A percentile compares a stretch with the other conserved stretches of the same genome.
These are phyloP conservation scores for Neoseiulus cucumeris DNA, from an alignment of 1,140 invertebrate species.

Conservation along the genomic window DNA sequence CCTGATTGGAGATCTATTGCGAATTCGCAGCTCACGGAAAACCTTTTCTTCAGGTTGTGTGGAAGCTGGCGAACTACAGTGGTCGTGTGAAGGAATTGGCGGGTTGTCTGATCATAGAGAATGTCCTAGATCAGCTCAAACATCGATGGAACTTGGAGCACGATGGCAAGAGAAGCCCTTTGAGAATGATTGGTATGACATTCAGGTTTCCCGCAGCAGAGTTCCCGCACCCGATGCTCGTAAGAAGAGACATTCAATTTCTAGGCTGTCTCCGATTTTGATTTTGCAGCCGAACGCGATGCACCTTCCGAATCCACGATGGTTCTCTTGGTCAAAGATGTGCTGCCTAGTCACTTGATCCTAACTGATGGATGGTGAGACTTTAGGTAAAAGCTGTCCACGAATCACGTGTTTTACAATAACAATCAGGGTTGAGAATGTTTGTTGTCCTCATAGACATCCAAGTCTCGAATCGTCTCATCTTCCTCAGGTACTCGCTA, in stretches of 20 bases:
- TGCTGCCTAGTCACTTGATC: not conserved
- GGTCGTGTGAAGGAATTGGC: not conserved
- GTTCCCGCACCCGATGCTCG: no score
- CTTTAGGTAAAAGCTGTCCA: no score
- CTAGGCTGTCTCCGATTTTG: not conserved
- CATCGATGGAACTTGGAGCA: not conserved
- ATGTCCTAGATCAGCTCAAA: not conserved
- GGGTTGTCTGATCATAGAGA: not conserved
- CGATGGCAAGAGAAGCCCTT: not conserved
- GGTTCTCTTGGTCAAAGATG: not conserved
- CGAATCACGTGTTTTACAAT: no score
- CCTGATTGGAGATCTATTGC: not conserved
- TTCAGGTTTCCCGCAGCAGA: not conserved
- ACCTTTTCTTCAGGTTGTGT: not conserved
- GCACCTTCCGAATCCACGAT: not conserved
- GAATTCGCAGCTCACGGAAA: no score
- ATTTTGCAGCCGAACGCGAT: slow-evolving; percentile 7
- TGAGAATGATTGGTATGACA: not conserved
- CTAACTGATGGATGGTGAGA: slow-evolving; percentile 5
- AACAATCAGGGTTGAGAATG: no score
- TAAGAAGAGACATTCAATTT: no score
- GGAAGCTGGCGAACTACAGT: not conserved
- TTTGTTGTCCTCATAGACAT: no score
- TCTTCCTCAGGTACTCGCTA: not conserved
- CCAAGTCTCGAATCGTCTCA: no score